These are phyloP conservation scores for Cephonodes hylas DNA, from an alignment of 2,888 invertebrate genomes.

Conservation along the genomic window DNA sequence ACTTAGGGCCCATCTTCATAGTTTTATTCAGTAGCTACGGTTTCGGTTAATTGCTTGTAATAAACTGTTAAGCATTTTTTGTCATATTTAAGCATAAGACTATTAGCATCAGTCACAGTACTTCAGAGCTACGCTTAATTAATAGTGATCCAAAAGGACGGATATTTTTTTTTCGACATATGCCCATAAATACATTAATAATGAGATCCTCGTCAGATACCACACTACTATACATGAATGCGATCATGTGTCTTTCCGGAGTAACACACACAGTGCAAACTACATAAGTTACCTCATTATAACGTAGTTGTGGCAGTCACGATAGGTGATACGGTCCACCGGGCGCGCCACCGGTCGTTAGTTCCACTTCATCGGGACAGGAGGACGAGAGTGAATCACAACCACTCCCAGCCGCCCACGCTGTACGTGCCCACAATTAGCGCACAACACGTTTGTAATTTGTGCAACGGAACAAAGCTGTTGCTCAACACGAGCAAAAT, in stretches of 20 bases:
- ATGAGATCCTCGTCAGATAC: no score
- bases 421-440: conserved; percentile 14
- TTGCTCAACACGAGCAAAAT: neutral
- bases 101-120: no score
- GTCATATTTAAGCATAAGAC: no score
- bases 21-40: no score
- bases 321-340: conserved; percentile 56
- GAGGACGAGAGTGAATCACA: conserved; percentile 69
- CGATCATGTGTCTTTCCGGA: neutral
- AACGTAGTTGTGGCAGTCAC: conserved; percentile 42
- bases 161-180: no score
- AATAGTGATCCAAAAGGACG: no score
- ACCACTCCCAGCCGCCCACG: conserved; percentile 40
- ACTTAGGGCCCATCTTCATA: no score
- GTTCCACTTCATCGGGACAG: conserved; percentile 55
- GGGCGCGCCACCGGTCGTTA: conserved; percentile 48
- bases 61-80: no score
- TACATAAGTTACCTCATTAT: conserved; percentile 28
- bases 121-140: no score
- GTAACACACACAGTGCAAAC: conserved; percentile 17
- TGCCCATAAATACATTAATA: no score
- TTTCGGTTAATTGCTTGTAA: no score
- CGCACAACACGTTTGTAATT: conserved; percentile 6
- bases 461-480: neutral
- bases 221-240: no score